phyloP scores from a whole-genome alignment of 2,888 invertebrate genomes.

The Omphaloscelis lunosa region DNA sequence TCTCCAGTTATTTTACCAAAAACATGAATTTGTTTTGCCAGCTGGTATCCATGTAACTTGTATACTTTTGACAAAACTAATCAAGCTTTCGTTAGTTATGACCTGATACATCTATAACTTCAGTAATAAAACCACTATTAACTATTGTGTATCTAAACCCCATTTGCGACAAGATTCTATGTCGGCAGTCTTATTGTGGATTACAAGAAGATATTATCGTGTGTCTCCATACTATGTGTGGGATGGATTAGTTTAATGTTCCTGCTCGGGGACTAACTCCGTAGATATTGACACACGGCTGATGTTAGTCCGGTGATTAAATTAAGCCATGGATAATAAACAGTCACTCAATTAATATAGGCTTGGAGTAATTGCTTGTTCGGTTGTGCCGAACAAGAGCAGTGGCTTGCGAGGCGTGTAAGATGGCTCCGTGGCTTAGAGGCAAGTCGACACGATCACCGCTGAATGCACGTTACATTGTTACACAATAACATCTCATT shows the following conservation, averaged over 20 bases:
- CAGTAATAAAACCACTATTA: slow-evolving; percentile 46
- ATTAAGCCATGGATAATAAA: slow-evolving; percentile 63
- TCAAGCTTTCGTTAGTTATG: slow-evolving; percentile 23
- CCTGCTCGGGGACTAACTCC: slow-evolving; percentile 28
- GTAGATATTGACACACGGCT: slow-evolving; percentile 56
- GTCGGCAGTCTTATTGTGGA: slow-evolving; percentile 49
- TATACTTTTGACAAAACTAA: slow-evolving; percentile 22
- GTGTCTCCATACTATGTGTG: slow-evolving; percentile 28
- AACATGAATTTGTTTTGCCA: not conserved
- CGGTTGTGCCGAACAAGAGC: slow-evolving; percentile 35
- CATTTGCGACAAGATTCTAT: slow-evolving; percentile 57
- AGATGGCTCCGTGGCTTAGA: slow-evolving; percentile 36
- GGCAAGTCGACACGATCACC: slow-evolving; percentile 11
- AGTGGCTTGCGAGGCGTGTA: slow-evolving; percentile 25
- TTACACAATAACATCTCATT: slow-evolving; percentile 37
- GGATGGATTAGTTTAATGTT: slow-evolving; percentile 59
- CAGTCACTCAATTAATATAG: slow-evolving; percentile 59
- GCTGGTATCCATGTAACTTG: not conserved
- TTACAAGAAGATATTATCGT: slow-evolving; percentile 55
- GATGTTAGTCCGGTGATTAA: slow-evolving; percentile 56
- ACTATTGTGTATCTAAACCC: slow-evolving; percentile 43
- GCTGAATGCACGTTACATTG: slow-evolving; percentile 26
- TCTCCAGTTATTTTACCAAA: slow-evolving; percentile 10
- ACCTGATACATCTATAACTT: slow-evolving; percentile 36
- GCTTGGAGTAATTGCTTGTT: slow-evolving; percentile 57